Conservation (phyloP, 2,888 invertebrate genomes). For the Lissocephala sabroskyi region DNA sequence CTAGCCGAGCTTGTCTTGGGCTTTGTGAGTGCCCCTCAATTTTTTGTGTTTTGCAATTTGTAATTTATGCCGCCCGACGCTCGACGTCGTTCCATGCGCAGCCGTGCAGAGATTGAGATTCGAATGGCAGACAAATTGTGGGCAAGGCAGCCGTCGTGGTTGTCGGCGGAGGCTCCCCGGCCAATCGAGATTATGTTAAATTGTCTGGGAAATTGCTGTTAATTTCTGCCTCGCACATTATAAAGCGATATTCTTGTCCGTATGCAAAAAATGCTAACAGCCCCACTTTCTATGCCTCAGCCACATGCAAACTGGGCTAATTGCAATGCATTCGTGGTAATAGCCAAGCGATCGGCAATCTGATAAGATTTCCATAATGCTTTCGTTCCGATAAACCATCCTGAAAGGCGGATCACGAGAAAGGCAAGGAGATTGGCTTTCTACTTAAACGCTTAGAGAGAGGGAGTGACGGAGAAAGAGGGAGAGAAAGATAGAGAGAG, state of each 20-base stretch:
- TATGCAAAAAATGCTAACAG: slow-evolving; percentile 39
- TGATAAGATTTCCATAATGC: too few relatives aligned
- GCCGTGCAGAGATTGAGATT: slow-evolving; percentile 32
- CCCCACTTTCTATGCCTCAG: slow-evolving; percentile 44
- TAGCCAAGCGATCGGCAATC: not conserved
- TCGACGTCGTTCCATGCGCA: slow-evolving; percentile 8
- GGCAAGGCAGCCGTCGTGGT: slow-evolving; percentile 27
- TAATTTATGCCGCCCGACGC: slow-evolving; percentile 46
- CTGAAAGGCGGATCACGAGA: too few relatives aligned
- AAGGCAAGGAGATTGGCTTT: too few relatives aligned
- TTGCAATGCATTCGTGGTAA: slow-evolving; percentile 40
- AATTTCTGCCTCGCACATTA: slow-evolving; percentile 55
- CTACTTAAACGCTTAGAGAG: too few relatives aligned
- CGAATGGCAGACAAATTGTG: slow-evolving; percentile 42
- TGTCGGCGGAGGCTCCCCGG: slow-evolving; percentile 18
- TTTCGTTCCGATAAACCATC: too few relatives aligned
- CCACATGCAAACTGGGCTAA: slow-evolving; percentile 42
- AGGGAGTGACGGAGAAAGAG: too few relatives aligned
- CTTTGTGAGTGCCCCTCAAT: slow-evolving; percentile 9
- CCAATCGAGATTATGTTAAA: slow-evolving; percentile 61
- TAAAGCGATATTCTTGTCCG: slow-evolving; percentile 44
- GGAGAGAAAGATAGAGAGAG: too few relatives aligned
- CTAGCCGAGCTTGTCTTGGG: not conserved
- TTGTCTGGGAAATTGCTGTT: slow-evolving; percentile 60
- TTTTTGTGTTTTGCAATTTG: slow-evolving; percentile 39